phyloP scores from a whole-genome alignment of 2,113 vertebrate genomes.

The Ammodytes dubius region DNA sequence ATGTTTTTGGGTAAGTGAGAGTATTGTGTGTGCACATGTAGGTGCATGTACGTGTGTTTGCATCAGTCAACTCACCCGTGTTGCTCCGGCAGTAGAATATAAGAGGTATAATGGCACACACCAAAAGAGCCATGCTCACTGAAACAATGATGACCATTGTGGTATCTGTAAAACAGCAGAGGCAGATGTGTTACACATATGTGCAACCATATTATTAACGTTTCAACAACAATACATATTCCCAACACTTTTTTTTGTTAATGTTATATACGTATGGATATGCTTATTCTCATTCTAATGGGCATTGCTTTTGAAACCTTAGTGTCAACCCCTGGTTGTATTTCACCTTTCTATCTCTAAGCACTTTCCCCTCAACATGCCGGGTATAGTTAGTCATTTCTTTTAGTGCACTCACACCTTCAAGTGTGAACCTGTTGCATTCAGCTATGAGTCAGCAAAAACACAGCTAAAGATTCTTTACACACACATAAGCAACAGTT shows the following conservation, averaged over 20 bases:
- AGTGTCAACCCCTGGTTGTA: too few species aligned
- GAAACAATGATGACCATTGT: slow-evolving; percentile 69
- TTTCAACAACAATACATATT: neutral
- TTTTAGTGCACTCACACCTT: neutral
- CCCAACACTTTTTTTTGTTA: neutral
- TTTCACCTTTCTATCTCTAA: too few species aligned
- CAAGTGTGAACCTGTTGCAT: neutral
- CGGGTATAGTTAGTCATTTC: neutral
- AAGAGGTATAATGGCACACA: slow-evolving; percentile 76
- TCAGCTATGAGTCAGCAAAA: neutral
- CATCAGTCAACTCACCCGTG: slow-evolving; percentile 41
- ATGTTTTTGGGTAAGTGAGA: neutral
- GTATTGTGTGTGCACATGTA: neutral
- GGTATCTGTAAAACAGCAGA: slow-evolving; percentile 62
- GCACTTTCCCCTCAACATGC: neutral
- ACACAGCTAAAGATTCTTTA: neutral
- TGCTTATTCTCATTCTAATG: too few species aligned
- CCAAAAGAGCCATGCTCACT: slow-evolving; percentile 67
- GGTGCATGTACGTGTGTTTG: neutral
- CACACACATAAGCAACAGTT: too few species aligned
- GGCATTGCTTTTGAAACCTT: too few species aligned
- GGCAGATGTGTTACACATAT: neutral
- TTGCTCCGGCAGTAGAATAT: slow-evolving; percentile 71
- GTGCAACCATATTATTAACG: neutral
- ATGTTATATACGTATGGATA: too few species aligned